Conservation (phyloP, 2,797 vertebrate species). For the Clarias fuscus region DNA sequence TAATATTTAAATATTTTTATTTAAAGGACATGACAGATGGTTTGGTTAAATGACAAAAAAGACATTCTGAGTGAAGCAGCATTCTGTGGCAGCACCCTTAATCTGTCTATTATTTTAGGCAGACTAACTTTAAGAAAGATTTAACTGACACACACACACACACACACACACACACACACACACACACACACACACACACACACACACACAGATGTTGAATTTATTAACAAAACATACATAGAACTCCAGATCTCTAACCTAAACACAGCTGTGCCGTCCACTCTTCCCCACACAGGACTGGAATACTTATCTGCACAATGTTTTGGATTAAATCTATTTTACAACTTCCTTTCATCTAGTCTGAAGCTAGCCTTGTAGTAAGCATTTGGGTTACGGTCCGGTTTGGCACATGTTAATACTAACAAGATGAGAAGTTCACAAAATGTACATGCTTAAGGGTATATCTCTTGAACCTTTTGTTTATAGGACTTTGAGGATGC, state of each 20-base stretch:
- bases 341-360: neutral
- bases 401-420: neutral
- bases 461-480: neutral
- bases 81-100: neutral
- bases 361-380: neutral
- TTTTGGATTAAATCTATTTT: slow-evolving; percentile 16
- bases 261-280: slow-evolving; percentile 40
- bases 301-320: neutral
- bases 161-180: slow-evolving; percentile 5
- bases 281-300: slow-evolving; percentile 25
- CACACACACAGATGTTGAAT: slow-evolving; percentile 9
- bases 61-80: neutral
- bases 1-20: neutral
- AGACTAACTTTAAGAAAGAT: slow-evolving; percentile 5
- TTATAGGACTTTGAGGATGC: neutral
- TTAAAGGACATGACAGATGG: neutral
- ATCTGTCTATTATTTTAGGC: neutral
- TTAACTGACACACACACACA: neutral
- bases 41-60: too few species aligned
- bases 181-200: slow-evolving; percentile 1
- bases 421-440: neutral
- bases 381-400: neutral
- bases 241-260: slow-evolving; percentile 33
- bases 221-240: slow-evolving; percentile 35
- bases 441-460: neutral